Evolutionary conservation across 2,888 invertebrate genomes (phyloP).

Genomic region (Ethmia dodecea): DNA sequence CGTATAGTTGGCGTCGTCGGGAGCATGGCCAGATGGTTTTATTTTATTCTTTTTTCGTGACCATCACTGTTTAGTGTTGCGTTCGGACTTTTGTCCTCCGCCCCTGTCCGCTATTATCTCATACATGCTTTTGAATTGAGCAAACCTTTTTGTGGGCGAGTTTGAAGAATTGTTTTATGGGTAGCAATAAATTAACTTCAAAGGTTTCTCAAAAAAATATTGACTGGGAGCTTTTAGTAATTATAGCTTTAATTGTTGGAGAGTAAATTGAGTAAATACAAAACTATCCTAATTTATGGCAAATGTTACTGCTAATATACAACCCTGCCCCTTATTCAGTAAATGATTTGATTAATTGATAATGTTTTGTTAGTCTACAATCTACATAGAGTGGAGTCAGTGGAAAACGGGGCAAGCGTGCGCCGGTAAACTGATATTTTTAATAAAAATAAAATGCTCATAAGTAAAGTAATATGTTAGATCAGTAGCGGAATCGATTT

Average conservation of each 20-base stretch:
- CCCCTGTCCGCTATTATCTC: slow-evolving; percentile 66
- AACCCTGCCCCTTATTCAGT: too few relatives aligned
- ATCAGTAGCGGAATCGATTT: slow-evolving; percentile 40
- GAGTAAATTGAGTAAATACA: too few relatives aligned
- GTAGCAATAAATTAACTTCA: slow-evolving; percentile 56
- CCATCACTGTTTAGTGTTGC: slow-evolving; percentile 54
- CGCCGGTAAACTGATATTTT: slow-evolving; percentile 46
- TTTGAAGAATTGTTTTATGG: slow-evolving; percentile 74
- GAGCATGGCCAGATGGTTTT: slow-evolving; percentile 62
- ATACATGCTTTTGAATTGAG: slow-evolving; percentile 58
- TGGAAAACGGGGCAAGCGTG: too few relatives aligned
- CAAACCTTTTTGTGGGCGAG: slow-evolving; percentile 61
- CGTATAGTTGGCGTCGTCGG: slow-evolving; percentile 42
- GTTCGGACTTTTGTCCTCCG: slow-evolving; percentile 66
- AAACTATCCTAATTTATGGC: too few relatives aligned
- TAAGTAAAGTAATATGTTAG: slow-evolving; percentile 47
- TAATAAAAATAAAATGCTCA: slow-evolving; percentile 33
- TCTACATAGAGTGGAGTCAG: too few relatives aligned
- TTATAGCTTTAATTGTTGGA: slow-evolving; percentile 45
- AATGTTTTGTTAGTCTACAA: too few relatives aligned
- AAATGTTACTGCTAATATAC: too few relatives aligned
- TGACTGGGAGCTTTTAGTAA: slow-evolving; percentile 35
- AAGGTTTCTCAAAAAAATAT: slow-evolving; percentile 33
- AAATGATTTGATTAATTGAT: too few relatives aligned
- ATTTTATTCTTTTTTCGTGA: slow-evolving; percentile 53